phyloP scores from a whole-genome alignment of 2,113 vertebrate species.

The Physeter macrocephalus region DNA sequence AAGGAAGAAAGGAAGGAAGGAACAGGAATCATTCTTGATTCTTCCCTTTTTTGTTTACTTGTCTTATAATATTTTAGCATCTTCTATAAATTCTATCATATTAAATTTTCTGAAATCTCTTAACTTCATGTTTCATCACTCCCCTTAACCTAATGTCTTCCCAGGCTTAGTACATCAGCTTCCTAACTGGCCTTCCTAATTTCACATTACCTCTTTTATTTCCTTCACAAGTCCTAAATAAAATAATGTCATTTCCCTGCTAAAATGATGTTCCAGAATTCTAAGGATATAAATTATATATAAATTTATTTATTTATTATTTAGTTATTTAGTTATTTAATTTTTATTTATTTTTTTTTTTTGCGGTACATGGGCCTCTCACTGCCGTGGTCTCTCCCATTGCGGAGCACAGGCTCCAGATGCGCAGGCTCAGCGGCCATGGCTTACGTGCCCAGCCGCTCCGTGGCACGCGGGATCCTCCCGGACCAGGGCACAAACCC shows the following conservation, averaged over 20 bases:
- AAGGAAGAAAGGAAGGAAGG: too few species aligned
- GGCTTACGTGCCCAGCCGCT: too few species aligned
- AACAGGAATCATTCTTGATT: background rate
- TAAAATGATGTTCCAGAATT: background rate
- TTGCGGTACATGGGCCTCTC: too few species aligned
- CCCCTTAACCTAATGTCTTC: background rate
- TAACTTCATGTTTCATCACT: background rate
- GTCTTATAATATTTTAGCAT: background rate
- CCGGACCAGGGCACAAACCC: too few species aligned
- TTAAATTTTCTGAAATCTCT: background rate
- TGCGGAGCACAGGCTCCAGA: too few species aligned
- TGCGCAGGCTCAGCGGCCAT: too few species aligned
- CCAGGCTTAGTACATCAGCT: background rate
- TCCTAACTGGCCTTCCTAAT: background rate
- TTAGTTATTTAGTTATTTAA: too few species aligned
- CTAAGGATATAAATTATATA: background rate
- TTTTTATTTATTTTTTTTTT: too few species aligned
- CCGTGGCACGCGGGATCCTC: too few species aligned
- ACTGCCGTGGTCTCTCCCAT: too few species aligned
- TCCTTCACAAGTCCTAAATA: background rate
- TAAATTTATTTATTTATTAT: too few species aligned
- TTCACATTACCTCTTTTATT: background rate
- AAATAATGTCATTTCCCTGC: background rate
- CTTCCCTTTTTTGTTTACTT: background rate
- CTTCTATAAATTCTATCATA: background rate